A percentile compares a stretch with the other conserved stretches of the same genome.
Conservation (phyloP, 2,113 vertebrate species). For the Pagrus major region DNA sequence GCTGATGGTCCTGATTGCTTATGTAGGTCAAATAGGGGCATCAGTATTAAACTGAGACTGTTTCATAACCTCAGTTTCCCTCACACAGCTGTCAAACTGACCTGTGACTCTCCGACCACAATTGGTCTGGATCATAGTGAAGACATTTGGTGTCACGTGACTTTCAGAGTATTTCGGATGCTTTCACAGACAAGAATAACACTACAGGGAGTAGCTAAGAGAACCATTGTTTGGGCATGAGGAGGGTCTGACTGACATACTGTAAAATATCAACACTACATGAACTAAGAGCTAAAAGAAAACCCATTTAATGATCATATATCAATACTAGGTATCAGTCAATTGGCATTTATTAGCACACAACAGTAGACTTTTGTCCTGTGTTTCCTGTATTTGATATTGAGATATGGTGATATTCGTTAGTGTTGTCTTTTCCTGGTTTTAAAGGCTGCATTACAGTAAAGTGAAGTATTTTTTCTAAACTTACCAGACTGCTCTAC, state of each 20-base stretch:
- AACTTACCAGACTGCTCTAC: no score
- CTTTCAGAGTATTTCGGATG: conserved; percentile 3
- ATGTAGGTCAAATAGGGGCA: no score
- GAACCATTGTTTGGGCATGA: not conserved
- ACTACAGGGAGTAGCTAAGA: not conserved
- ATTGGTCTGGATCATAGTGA: not conserved
- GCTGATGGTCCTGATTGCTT: no score
- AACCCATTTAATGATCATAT: not conserved
- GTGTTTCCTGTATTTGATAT: no score
- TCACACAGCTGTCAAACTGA: not conserved
- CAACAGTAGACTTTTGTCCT: not conserved
- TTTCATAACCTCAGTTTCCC: no score
- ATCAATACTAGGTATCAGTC: not conserved
- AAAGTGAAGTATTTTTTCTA: no score
- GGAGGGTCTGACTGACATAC: not conserved
- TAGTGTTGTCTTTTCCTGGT: no score
- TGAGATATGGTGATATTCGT: no score
- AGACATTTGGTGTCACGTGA: not conserved
- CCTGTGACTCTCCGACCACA: not conserved
- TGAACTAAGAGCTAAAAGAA: not conserved
- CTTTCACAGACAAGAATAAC: conserved; percentile 7
- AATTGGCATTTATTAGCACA: not conserved
- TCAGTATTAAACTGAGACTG: no score
- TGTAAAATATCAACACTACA: not conserved
- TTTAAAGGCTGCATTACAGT: no score